Conservation (phyloP, 1,140 invertebrate genomes). For the Brachionus paranguensis region DNA sequence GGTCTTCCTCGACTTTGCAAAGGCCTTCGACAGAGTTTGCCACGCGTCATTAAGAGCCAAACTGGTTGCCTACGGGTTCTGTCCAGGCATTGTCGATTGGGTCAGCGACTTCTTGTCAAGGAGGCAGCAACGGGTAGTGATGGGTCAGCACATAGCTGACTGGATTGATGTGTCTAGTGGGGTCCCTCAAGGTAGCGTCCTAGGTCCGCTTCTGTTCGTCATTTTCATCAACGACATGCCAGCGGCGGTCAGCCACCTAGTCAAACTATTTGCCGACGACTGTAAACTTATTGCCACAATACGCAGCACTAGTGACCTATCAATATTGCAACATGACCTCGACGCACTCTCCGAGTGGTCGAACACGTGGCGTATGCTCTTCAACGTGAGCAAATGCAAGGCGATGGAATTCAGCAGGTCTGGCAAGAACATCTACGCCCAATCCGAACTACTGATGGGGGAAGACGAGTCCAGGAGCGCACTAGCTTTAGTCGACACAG, state of each 20-base stretch:
- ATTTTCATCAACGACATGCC: constrained; percentile 40
- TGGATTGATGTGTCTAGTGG: neutral
- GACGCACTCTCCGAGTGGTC: neutral
- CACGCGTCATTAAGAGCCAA: neutral
- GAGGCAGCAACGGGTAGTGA: neutral
- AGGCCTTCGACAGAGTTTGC: neutral
- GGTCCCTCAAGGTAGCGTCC: neutral
- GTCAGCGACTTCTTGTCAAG: neutral
- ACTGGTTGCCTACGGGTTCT: neutral
- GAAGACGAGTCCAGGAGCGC: neutral
- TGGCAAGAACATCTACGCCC: neutral
- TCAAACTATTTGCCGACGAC: neutral
- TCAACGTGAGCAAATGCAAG: neutral
- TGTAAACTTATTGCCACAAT: neutral
- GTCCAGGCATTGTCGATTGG: neutral
- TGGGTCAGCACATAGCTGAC: neutral
- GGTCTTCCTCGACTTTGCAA: neutral
- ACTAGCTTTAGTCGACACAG: neutral
- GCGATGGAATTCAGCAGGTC: neutral
- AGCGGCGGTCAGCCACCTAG: neutral
- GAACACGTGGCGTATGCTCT: neutral
- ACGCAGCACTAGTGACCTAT: neutral
- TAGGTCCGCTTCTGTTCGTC: neutral
- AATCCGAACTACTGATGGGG: neutral
- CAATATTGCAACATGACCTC: neutral